Percentiles rank a stretch among this genome's conserved stretches.
phyloP scores from a whole-genome alignment of 1,140 invertebrate species.

The Tenebrio molitor region DNA sequence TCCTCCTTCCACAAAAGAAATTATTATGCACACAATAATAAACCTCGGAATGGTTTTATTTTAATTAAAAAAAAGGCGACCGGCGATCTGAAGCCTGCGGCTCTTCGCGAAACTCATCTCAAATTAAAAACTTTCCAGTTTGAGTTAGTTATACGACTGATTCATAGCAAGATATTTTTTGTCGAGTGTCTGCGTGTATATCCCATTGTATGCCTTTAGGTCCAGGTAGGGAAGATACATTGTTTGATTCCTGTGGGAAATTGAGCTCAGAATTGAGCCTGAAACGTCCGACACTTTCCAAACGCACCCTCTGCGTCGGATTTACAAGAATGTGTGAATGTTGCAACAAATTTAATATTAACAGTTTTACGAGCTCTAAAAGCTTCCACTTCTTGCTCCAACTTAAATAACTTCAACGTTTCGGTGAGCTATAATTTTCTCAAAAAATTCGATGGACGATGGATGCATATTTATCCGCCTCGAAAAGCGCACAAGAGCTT shows the following conservation, averaged over 20 bases:
- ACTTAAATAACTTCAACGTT: no score
- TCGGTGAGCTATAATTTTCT: no score
- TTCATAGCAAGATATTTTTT: slow-evolving; percentile 41
- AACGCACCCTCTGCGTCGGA: slow-evolving; percentile 44
- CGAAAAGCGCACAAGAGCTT: no score
- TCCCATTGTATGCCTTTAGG: slow-evolving; percentile 43
- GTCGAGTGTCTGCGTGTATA: slow-evolving; percentile 16
- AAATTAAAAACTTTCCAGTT: slow-evolving; percentile 17
- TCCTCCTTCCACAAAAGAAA: not conserved
- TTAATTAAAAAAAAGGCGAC: not conserved
- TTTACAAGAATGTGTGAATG: slow-evolving; percentile 44
- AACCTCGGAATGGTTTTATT: not conserved
- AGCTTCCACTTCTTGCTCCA: not conserved
- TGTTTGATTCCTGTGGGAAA: slow-evolving; percentile 44
- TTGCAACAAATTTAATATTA: slow-evolving; percentile 37
- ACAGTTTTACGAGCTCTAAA: slow-evolving; percentile 17
- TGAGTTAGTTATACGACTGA: slow-evolving; percentile 1
- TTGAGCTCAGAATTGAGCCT: slow-evolving; percentile 40
- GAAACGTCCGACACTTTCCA: slow-evolving; percentile 45
- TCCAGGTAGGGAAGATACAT: slow-evolving; percentile 44
- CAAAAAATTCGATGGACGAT: no score
- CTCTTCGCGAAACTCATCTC: no score
- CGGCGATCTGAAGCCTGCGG: no score
- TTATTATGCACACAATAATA: slow-evolving; percentile 9
- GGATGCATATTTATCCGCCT: no score